A percentile compares a stretch with the other conserved stretches of the same genome.
phyloP scores from a whole-genome alignment of 2,797 vertebrate genomes.

The Danionella dracula region DNA sequence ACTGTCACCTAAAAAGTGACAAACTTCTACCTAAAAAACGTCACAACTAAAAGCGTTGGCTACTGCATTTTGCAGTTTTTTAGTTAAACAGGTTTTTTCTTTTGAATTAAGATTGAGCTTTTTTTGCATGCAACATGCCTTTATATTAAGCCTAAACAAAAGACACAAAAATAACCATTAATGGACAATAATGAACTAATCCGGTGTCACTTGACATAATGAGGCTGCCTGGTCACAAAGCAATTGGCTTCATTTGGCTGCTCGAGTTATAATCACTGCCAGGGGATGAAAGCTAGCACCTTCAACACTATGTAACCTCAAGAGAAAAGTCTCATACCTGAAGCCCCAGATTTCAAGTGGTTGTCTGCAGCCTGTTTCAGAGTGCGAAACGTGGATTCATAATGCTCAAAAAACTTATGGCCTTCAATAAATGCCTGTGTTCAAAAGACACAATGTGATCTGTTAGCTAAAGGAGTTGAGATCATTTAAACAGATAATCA shows the following conservation, averaged over 20 bases:
- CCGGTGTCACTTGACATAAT: slow-evolving; percentile 3
- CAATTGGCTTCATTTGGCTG: neutral
- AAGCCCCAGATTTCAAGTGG: slow-evolving; percentile 86
- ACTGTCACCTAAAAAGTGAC: too few species aligned
- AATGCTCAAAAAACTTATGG: slow-evolving; percentile 93
- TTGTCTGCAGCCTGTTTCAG: slow-evolving; percentile 88
- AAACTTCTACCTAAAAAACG: too few species aligned
- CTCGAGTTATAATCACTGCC: neutral
- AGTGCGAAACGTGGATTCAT: slow-evolving; percentile 85
- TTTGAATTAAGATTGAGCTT: too few species aligned
- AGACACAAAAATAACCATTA: neutral
- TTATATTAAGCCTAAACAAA: neutral
- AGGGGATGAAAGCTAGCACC: neutral
- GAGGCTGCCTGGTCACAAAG: slow-evolving; percentile 1
- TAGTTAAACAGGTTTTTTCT: too few species aligned
- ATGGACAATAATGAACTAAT: neutral
- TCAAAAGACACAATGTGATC: neutral
- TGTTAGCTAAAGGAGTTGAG: neutral
- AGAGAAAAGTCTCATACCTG: slow-evolving; percentile 68
- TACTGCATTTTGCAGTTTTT: too few species aligned
- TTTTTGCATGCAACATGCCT: too few species aligned
- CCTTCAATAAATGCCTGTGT: slow-evolving; percentile 89
- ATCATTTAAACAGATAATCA: neutral
- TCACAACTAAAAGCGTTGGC: too few species aligned
- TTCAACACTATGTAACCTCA: neutral